Conservation (phyloP, 2,797 vertebrate genomes). For the Petrocephalus sullivani region DNA sequence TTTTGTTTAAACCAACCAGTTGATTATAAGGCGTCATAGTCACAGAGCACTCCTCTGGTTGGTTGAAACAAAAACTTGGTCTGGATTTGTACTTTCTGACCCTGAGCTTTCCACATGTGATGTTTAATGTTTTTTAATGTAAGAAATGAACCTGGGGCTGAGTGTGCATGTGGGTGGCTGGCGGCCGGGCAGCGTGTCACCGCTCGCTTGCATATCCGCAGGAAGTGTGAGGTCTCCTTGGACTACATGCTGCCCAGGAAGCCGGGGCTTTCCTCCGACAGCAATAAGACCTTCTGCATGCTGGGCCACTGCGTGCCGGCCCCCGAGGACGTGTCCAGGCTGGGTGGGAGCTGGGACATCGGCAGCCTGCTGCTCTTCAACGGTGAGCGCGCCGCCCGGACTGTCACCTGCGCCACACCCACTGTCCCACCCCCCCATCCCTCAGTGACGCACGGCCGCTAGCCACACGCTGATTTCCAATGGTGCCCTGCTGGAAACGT, state of each 20-base stretch:
- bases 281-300: conserved; percentile 94
- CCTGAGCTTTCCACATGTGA: not conserved
- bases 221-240: conserved; percentile 82
- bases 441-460: not conserved
- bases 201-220: conserved; percentile 42
- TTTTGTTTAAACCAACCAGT: not conserved
- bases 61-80: not conserved
- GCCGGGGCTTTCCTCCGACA: conserved; percentile 87
- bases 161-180: not conserved
- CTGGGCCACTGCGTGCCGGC: conserved; percentile 73
- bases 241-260: conserved; percentile 88
- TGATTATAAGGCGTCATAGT: not conserved
- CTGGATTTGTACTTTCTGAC: not conserved
- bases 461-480: not conserved
- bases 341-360: conserved; percentile 71
- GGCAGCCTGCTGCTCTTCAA: conserved; percentile 94
- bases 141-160: not conserved
- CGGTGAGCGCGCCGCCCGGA: conserved; percentile 56
- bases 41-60: not conserved
- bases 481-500: not conserved
- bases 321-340: conserved; percentile 68
- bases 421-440: not conserved
- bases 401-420: not conserved
- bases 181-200: not conserved
- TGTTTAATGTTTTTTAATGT: not conserved